A percentile compares a stretch with the other conserved stretches of the same genome.
Conservation (phyloP, 2,888 invertebrate genomes). For the Scaptomyza caliginosa region DNA sequence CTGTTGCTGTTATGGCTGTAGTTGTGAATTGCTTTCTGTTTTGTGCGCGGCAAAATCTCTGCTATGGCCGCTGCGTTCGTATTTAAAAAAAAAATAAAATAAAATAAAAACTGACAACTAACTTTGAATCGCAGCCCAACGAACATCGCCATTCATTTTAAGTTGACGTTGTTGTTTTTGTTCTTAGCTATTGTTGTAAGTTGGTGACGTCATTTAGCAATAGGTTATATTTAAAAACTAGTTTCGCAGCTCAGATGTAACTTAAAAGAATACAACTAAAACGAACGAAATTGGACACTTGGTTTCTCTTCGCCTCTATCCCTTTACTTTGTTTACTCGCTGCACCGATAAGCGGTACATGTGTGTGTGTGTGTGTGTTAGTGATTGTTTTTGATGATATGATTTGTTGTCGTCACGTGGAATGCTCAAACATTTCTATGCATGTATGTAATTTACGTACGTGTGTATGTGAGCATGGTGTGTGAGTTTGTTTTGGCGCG, state of each 20-base stretch:
- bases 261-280: constrained; percentile 10
- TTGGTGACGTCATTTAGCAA: constrained; percentile 64
- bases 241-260: constrained; percentile 40
- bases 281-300: constrained; percentile 29
- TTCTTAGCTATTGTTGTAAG: constrained; percentile 45
- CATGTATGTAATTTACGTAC: neutral
- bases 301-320: constrained; percentile 28
- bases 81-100: constrained; percentile 14
- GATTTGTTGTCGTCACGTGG: constrained; percentile 57
- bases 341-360: constrained; percentile 48
- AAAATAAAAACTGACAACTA: constrained; percentile 44
- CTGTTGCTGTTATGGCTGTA: constrained; percentile 44
- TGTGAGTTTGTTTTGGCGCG: constrained; percentile 49
- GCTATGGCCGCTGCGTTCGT: constrained; percentile 38
- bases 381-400: constrained; percentile 46
- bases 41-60: constrained; percentile 67
- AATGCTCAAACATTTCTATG: constrained; percentile 20
- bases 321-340: constrained; percentile 58
- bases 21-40: constrained; percentile 39
- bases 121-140: constrained; percentile 46
- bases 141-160: constrained; percentile 45
- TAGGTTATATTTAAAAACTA: constrained; percentile 56
- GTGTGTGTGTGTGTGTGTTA: constrained; percentile 6
- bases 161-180: constrained; percentile 37
- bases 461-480: too few species aligned